Evolutionary conservation across 2,797 vertebrate species (phyloP).

Genomic region (Peromyscus eremicus): DNA sequence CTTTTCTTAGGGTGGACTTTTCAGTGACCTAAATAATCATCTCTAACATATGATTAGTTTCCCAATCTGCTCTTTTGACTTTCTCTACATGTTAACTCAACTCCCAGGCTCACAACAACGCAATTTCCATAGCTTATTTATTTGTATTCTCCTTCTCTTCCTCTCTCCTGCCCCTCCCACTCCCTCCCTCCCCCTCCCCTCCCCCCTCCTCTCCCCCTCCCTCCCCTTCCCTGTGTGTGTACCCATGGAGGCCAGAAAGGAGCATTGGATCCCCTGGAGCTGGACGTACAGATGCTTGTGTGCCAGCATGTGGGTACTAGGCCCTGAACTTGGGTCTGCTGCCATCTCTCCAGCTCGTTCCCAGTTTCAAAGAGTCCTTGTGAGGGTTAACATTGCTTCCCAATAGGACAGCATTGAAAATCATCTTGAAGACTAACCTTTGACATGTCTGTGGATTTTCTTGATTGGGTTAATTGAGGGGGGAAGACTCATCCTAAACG

Average conservation of each 20-base stretch:
- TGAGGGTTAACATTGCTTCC: not conserved
- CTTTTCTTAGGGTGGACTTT: not conserved
- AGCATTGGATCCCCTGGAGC: not conserved
- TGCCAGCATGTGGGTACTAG: not conserved
- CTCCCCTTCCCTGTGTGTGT: not conserved
- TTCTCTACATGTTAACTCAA: slow-evolving; percentile 38
- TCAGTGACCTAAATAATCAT: not conserved
- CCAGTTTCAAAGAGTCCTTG: not conserved
- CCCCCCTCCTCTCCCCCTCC: not conserved
- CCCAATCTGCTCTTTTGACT: not conserved
- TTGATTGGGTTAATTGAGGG: not conserved
- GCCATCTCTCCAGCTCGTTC: not conserved
- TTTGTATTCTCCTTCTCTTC: not conserved
- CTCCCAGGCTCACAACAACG: not conserved
- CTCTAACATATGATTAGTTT: slow-evolving; percentile 24
- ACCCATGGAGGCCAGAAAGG: not conserved
- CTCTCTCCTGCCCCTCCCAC: too few species aligned
- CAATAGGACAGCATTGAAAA: not conserved
- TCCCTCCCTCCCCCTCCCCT: too few species aligned
- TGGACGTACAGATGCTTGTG: not conserved
- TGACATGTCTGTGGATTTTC: not conserved
- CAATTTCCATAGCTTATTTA: not conserved
- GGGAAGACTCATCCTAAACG: not conserved
- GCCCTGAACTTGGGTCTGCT: not conserved
- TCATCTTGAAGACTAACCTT: not conserved